Conservation (phyloP, 2,113 vertebrate species). For the Rhagologus leucostigma region DNA sequence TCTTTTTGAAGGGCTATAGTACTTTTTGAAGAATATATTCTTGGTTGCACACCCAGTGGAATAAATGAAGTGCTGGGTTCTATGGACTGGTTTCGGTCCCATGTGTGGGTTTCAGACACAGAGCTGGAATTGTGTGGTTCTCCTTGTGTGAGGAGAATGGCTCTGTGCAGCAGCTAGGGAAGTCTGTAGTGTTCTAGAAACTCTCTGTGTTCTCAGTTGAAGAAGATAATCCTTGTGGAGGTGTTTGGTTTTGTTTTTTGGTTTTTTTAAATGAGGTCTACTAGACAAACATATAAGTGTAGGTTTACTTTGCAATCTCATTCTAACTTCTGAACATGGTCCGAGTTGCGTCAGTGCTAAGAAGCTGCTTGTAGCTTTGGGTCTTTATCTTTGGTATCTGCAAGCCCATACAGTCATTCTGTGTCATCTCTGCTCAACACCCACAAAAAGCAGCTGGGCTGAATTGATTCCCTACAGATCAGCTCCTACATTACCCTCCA, state of each 20-base stretch:
- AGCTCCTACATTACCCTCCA: neutral
- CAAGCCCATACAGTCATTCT: neutral
- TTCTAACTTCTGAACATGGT: neutral
- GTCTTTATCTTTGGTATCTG: neutral
- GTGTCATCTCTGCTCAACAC: neutral
- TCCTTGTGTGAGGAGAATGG: neutral
- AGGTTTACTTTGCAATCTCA: neutral
- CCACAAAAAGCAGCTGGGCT: neutral
- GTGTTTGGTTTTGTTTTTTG: neutral
- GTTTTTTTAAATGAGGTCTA: neutral
- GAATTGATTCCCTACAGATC: neutral
- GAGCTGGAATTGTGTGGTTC: neutral
- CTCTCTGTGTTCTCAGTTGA: neutral
- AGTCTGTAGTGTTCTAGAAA: neutral
- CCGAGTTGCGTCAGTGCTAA: neutral
- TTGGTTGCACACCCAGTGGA: neutral
- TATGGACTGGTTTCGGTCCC: neutral
- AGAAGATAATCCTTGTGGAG: neutral
- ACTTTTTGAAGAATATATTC: neutral
- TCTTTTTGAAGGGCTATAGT: neutral
- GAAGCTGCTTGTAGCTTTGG: neutral
- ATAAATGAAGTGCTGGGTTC: neutral
- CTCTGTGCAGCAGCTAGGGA: neutral
- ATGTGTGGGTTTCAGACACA: neutral
- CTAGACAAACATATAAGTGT: neutral